phyloP scores from a whole-genome alignment of 2,113 vertebrate genomes.

The Chaenocephalus aceratus region DNA sequence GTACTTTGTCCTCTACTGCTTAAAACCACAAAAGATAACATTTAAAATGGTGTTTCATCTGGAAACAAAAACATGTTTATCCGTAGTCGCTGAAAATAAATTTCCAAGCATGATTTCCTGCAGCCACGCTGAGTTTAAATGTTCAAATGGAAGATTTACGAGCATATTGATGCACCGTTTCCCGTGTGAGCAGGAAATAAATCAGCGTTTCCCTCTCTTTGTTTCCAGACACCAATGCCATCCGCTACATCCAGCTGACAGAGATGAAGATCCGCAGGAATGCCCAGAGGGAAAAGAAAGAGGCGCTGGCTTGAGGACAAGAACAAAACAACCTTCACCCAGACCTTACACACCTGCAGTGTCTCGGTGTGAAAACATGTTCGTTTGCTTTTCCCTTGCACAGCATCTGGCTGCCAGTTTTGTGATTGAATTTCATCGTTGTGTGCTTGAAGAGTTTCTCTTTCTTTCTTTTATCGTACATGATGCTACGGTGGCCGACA shows the following conservation, averaged over 20 bases:
- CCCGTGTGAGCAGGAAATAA: conserved; percentile 50
- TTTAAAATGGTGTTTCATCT: not conserved
- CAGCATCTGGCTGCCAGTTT: conserved; percentile 63
- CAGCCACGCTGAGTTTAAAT: not conserved
- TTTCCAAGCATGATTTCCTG: not conserved
- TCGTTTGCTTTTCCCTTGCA: conserved; percentile 70
- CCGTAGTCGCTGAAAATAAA: not conserved
- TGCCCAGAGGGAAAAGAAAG: conserved; percentile 95
- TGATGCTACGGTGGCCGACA: too few relatives aligned
- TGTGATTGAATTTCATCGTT: conserved; percentile 63
- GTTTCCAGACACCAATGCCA: conserved; percentile 94
- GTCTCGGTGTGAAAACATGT: conserved; percentile 49
- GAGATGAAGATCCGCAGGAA: conserved; percentile 98
- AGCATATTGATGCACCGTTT: conserved; percentile 28
- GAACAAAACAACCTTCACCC: conserved; percentile 32
- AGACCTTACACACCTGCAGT: conserved; percentile 56
- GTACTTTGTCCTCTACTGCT: too few relatives aligned
- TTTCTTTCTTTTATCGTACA: not conserved
- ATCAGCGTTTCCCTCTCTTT: conserved; percentile 65
- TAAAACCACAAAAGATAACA: not conserved
- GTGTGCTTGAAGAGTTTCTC: conserved; percentile 58
- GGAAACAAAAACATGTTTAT: conserved; percentile 1
- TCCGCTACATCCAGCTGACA: conserved; percentile 98
- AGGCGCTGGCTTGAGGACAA: conserved; percentile 74
- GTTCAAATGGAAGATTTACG: conserved; percentile 38